A percentile compares a stretch with the other conserved stretches of the same genome.
These are phyloP conservation scores for Anseranas semipalmata DNA, from an alignment of 2,113 vertebrate genomes.

Conservation along the genomic window DNA sequence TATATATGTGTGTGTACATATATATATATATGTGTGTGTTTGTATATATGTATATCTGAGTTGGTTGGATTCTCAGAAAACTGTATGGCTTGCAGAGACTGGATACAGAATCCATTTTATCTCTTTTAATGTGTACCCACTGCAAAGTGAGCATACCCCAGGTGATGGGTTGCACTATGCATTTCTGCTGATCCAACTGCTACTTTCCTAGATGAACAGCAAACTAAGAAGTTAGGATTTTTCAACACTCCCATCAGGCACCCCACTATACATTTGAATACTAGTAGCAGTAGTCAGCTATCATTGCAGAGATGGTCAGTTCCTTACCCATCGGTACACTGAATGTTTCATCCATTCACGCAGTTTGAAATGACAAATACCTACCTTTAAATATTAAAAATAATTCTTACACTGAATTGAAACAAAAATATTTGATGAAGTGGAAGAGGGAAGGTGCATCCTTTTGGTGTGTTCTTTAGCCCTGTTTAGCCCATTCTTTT, in stretches of 20 bases:
- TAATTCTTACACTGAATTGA: background rate
- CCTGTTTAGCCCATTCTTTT: background rate
- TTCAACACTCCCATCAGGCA: background rate
- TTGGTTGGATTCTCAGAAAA: background rate
- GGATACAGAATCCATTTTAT: background rate
- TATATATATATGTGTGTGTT: background rate
- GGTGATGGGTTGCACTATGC: background rate
- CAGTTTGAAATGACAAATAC: background rate
- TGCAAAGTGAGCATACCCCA: background rate
- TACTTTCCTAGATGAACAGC: background rate
- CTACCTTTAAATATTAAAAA: background rate
- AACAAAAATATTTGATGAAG: background rate
- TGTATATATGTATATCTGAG: background rate
- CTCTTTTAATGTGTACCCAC: background rate
- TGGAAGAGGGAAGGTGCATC: background rate
- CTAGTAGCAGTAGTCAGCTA: background rate
- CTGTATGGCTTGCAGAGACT: background rate
- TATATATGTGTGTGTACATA: background rate
- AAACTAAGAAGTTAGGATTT: background rate
- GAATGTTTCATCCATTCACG: background rate
- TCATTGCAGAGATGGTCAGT: background rate
- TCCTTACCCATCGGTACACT: background rate
- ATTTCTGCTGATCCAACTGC: background rate
- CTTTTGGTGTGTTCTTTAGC: background rate
- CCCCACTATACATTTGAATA: background rate